Evolutionary conservation across 2,113 vertebrate genomes (phyloP).

Genomic region (Cyprinodon variegatus): DNA sequence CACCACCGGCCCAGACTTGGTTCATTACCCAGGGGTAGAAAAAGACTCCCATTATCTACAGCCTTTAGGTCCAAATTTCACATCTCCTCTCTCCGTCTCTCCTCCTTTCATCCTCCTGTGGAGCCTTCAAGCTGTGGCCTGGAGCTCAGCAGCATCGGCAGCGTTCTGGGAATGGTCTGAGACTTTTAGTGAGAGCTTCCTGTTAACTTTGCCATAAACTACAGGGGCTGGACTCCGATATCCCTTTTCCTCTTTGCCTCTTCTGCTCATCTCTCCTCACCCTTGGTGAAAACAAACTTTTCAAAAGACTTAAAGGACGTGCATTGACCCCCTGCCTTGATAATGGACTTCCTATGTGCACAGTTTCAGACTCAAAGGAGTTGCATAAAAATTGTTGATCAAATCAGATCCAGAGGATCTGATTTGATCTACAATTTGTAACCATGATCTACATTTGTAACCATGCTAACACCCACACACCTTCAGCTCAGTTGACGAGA

Average conservation of each 20-base stretch:
- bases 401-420: slow-evolving; percentile 29
- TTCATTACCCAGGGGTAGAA: slow-evolving; percentile 48
- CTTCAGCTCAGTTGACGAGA: slow-evolving; percentile 39
- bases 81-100: slow-evolving; percentile 26
- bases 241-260: slow-evolving; percentile 26
- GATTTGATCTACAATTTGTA: too few species aligned
- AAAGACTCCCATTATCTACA: slow-evolving; percentile 30
- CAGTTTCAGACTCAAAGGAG: slow-evolving; percentile 21
- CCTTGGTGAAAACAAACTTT: slow-evolving; percentile 37
- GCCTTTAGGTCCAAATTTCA: slow-evolving; percentile 36
- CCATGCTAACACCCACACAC: slow-evolving; percentile 37
- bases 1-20: slow-evolving; percentile 63
- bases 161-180: slow-evolving; percentile 79
- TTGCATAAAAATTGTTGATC: slow-evolving; percentile 38
- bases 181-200: slow-evolving; percentile 76
- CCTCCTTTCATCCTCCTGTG: slow-evolving; percentile 51
- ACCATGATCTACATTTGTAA: slow-evolving; percentile 21
- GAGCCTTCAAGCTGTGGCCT: slow-evolving; percentile 70
- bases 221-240: slow-evolving; percentile 82
- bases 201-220: slow-evolving; percentile 82
- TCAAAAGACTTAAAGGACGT: slow-evolving; percentile 68
- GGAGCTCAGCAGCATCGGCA: slow-evolving; percentile 72
- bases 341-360: slow-evolving; percentile 33
- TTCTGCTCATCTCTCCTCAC: slow-evolving; percentile 27
- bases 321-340: slow-evolving; percentile 48